phyloP scores from a whole-genome alignment of 2,113 vertebrate genomes.

The Trinectes maculatus region DNA sequence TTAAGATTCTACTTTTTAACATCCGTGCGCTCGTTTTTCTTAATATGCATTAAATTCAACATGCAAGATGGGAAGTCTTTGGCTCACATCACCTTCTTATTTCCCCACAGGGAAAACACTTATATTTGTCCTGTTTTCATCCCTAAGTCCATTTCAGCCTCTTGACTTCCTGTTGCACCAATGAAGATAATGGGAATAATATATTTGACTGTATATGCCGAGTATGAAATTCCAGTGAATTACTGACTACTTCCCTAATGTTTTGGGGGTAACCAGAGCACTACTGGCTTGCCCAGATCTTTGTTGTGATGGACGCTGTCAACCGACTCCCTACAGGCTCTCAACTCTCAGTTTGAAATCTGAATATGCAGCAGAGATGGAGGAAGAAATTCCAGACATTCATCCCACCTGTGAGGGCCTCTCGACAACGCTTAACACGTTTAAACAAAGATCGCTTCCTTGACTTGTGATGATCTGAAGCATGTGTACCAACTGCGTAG shows the following conservation, averaged over 20 bases:
- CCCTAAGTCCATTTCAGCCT: background rate
- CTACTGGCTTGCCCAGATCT: background rate
- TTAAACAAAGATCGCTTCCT: slow-evolving; percentile 35
- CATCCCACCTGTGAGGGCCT: slow-evolving; percentile 23
- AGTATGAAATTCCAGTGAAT: background rate
- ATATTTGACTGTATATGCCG: background rate
- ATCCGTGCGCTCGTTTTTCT: background rate
- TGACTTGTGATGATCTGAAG: slow-evolving; percentile 12
- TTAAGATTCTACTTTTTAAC: background rate
- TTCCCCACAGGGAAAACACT: background rate
- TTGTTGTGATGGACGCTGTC: background rate
- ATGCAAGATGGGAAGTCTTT: background rate
- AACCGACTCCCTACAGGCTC: background rate
- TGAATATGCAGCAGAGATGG: background rate
- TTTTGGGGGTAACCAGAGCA: background rate
- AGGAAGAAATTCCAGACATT: slow-evolving; percentile 39
- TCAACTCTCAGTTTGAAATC: background rate
- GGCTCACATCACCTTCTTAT: background rate
- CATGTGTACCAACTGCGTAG: background rate
- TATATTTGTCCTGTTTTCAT: background rate
- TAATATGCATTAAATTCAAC: background rate
- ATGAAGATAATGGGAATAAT: background rate
- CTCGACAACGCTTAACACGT: slow-evolving; percentile 29
- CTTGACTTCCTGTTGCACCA: background rate
- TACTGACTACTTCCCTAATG: background rate